These are phyloP conservation scores for Acropora tenuis DNA, from an alignment of 64 coral and sea anemone species.

Conservation along the genomic window DNA sequence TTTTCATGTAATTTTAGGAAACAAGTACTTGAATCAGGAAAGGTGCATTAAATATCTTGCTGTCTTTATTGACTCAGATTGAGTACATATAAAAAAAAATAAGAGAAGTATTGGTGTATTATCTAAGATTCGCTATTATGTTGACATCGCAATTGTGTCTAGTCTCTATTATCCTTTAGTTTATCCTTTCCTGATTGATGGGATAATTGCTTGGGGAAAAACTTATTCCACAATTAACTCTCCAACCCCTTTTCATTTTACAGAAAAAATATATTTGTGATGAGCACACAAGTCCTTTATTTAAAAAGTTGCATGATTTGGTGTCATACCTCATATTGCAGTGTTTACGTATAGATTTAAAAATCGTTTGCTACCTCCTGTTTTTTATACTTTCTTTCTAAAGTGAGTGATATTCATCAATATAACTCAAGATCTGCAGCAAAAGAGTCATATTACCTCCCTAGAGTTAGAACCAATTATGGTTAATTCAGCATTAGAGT, in stretches of 20 bases:
- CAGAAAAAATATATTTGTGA: background rate
- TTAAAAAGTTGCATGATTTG: background rate
- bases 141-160: background rate
- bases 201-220: background rate
- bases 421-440: background rate
- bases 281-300: background rate
- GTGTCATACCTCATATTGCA: background rate
- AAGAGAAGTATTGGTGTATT: background rate
- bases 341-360: background rate
- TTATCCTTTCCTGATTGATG: background rate
- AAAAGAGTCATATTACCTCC: too few relatives aligned
- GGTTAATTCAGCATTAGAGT: too few relatives aligned
- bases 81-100: background rate
- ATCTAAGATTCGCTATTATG: background rate
- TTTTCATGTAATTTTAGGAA: too few relatives aligned
- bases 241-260: constrained; percentile 6
- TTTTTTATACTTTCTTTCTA: background rate
- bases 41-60: too few relatives aligned
- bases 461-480: too few relatives aligned
- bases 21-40: too few relatives aligned
- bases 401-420: background rate
- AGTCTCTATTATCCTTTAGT: background rate
- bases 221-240: constrained; percentile 8
- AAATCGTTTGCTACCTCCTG: background rate
- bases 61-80: background rate